Evolutionary conservation across 23 tunicate species (phyloP), one percentile per base, ranked within the genome.

Genomic region (Trididemnum miniatum): DNA sequence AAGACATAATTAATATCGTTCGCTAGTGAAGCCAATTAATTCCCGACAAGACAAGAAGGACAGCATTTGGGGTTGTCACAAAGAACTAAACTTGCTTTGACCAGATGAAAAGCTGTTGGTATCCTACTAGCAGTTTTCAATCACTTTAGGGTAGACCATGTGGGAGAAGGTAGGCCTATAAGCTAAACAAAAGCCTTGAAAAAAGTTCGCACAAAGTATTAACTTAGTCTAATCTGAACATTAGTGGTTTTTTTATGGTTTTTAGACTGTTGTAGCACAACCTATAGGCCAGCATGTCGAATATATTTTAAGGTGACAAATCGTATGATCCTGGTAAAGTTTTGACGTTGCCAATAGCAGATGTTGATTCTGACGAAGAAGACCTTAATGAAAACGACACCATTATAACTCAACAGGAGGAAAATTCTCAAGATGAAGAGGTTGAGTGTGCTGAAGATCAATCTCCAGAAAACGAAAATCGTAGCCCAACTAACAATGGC

Each of bases 311-410:
- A 67, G 75, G 38, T 30, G 38, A 32, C 37, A 67, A 67, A 67
- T 4, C 37, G 22, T 67, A 62, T n/a, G 75, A 31, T 67, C 25
- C 75, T 30, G 32, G 20, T 67, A 32, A 67, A 67, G 75, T 32
- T 67, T 67, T 67, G 38, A 67, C 75, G 75, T 67, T 33, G 75
- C 75, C n/a, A 30, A 38, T 38, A 67, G 75, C 75, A 30, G 75
- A 67, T 67, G 75, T 67, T 67, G 75, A 67, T 67, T 67, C 75
- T 67, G 59, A 73, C 79, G 32, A 73, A 73, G 59, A 73, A 73
- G 59, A 37, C 29, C n/a, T 37, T 73, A 25, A 73, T 73, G 79
- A 73, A 38, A 38, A 34, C 59, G 38, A 73, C 59, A 26, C 79
- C 38, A 40, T 73, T 73, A 39, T 39, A 73, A 73, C 38, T 9